These are phyloP conservation scores for Drosophila biarmipes DNA, from an alignment of 1,140 invertebrate species.

Conservation along the genomic window DNA sequence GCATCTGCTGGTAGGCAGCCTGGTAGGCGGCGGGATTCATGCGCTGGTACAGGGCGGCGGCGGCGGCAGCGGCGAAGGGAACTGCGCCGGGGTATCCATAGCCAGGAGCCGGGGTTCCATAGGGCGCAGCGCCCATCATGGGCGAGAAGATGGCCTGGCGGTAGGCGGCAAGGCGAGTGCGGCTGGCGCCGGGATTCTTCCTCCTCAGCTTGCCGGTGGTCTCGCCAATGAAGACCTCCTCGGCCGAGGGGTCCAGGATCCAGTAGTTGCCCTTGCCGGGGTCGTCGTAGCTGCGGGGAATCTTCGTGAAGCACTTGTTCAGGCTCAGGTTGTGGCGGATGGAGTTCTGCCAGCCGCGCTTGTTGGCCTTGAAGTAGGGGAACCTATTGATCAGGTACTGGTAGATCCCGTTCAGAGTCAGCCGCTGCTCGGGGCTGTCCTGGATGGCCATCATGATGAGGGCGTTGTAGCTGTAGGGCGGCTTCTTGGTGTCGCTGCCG, in stretches of 20 bases:
- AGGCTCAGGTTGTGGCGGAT: conserved; percentile 98
- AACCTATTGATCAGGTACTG: conserved; percentile 99
- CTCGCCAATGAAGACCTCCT: conserved; percentile 99
- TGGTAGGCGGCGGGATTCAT: conserved; percentile 78
- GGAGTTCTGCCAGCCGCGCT: conserved; percentile 99
- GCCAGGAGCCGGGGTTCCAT: conserved; percentile 44
- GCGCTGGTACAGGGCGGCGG: conserved; percentile 74
- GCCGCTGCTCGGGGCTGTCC: conserved; percentile 95
- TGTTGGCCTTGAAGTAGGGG: conserved; percentile 98
- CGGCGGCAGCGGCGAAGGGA: conserved; percentile 74
- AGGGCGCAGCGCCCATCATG: conserved; percentile 65
- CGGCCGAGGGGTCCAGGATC: conserved; percentile 96
- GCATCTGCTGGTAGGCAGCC: conserved; percentile 58
- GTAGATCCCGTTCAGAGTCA: conserved; percentile 99
- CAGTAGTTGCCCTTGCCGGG: conserved; percentile 98
- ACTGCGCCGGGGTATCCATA: conserved; percentile 70
- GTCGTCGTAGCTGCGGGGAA: conserved; percentile 96
- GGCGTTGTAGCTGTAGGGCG: conserved; percentile 99
- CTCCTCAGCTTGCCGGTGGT: conserved; percentile 97
- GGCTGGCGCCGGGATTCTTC: conserved; percentile 93
- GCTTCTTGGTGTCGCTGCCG: conserved; percentile 91
- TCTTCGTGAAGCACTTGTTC: conserved; percentile 99
- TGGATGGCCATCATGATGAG: conserved; percentile 99
- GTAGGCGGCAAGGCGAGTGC: conserved; percentile 94
- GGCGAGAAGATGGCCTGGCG: conserved; percentile 88